These are phyloP conservation scores for Diarsia rubi DNA, from an alignment of 2,888 invertebrate genomes.

Conservation along the genomic window DNA sequence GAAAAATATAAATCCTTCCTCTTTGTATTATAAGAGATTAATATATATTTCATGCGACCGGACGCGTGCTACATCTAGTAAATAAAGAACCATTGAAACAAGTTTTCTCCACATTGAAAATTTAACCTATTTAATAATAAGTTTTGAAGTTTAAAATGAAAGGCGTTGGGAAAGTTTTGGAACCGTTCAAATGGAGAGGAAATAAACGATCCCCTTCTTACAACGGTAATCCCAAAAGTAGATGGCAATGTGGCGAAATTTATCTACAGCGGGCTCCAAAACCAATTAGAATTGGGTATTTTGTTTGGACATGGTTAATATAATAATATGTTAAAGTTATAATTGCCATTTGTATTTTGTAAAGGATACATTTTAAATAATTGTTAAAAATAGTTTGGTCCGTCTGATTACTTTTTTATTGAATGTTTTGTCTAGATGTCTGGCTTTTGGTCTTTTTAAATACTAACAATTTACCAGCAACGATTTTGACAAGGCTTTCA, in stretches of 20 bases:
- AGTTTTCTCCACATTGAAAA: neutral
- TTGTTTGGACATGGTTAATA: slow-evolving; percentile 41
- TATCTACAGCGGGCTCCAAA: slow-evolving; percentile 78
- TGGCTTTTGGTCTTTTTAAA: neutral
- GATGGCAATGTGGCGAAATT: slow-evolving; percentile 86
- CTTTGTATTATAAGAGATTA: too few species aligned
- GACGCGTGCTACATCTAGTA: too few species aligned
- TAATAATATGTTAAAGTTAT: slow-evolving; percentile 34
- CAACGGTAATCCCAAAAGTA: slow-evolving; percentile 89
- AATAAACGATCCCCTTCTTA: slow-evolving; percentile 90
- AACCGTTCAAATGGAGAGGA: slow-evolving; percentile 80
- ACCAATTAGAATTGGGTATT: slow-evolving; percentile 53
- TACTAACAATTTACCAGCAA: too few species aligned
- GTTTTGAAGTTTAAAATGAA: slow-evolving; percentile 39
- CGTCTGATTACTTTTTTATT: neutral
- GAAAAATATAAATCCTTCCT: too few species aligned
- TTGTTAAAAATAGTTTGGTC: slow-evolving; percentile 1
- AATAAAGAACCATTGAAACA: neutral
- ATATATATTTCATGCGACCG: too few species aligned
- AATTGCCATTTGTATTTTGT: slow-evolving; percentile 28
- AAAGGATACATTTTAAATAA: slow-evolving; percentile 8
- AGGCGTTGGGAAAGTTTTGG: slow-evolving; percentile 75
- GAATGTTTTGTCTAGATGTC: neutral
- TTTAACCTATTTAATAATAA: slow-evolving; percentile 25
- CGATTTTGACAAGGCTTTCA: too few species aligned